Evolutionary conservation across 1,140 invertebrate species (phyloP).

Genomic region (Ganaspis sp.): DNA sequence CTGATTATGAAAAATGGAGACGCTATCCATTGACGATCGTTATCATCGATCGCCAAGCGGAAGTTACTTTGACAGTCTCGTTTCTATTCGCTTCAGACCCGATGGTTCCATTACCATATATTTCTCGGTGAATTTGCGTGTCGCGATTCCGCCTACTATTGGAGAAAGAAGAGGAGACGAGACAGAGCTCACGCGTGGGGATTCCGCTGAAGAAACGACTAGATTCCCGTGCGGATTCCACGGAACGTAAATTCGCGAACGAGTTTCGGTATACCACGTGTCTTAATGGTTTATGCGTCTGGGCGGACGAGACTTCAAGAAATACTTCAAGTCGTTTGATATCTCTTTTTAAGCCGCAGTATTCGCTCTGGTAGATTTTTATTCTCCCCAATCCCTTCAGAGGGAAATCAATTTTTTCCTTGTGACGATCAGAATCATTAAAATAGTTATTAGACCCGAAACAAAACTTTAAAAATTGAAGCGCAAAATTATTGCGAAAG

Average conservation of each 20-base stretch:
- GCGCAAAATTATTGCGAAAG: too few relatives aligned
- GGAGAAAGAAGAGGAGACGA: slow-evolving; percentile 38
- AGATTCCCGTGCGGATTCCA: slow-evolving; percentile 46
- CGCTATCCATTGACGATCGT: slow-evolving; percentile 50
- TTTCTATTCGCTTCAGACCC: slow-evolving; percentile 51
- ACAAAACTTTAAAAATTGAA: too few relatives aligned
- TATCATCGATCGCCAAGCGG: slow-evolving; percentile 48
- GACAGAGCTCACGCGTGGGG: slow-evolving; percentile 32
- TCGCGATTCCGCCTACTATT: slow-evolving; percentile 37
- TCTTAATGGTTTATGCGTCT: slow-evolving; percentile 62
- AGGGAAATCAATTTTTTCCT: too few relatives aligned
- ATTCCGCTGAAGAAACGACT: slow-evolving; percentile 37
- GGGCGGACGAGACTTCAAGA: slow-evolving; percentile 31
- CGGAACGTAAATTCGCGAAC: slow-evolving; percentile 48
- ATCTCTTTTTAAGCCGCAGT: background rate
- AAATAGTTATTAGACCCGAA: too few relatives aligned
- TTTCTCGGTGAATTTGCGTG: slow-evolving; percentile 62
- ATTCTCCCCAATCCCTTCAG: background rate
- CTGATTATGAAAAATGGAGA: slow-evolving; percentile 10
- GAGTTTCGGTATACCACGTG: slow-evolving; percentile 44
- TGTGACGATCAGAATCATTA: too few relatives aligned
- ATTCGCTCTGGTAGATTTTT: background rate
- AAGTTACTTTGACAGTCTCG: slow-evolving; percentile 56
- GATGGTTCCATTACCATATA: slow-evolving; percentile 62
- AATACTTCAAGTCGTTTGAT: too few relatives aligned